phyloP scores from a whole-genome alignment of 2,113 vertebrate species.

The Oryzias celebensis region DNA sequence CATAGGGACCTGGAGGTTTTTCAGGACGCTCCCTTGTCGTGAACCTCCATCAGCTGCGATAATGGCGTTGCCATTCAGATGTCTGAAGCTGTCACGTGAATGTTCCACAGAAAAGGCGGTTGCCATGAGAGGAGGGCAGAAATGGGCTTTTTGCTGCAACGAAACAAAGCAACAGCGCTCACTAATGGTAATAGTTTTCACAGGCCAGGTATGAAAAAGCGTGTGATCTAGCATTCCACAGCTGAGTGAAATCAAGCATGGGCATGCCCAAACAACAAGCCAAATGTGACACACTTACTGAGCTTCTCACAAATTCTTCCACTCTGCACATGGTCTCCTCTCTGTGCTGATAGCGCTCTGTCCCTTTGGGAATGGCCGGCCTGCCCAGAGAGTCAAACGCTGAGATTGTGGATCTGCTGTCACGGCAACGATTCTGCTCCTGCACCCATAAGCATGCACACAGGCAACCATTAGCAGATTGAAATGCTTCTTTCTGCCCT shows the following conservation, averaged over 20 bases:
- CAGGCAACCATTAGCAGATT: not conserved
- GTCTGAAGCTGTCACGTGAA: slow-evolving; percentile 48
- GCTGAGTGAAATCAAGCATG: slow-evolving; percentile 24
- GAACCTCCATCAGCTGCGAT: slow-evolving; percentile 46
- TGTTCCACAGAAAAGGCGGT: slow-evolving; percentile 39
- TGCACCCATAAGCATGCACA: slow-evolving; percentile 20
- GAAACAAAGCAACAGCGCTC: slow-evolving; percentile 8
- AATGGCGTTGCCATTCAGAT: slow-evolving; percentile 59
- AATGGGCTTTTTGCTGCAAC: slow-evolving; percentile 58
- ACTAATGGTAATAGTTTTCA: slow-evolving; percentile 12
- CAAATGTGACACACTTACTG: slow-evolving; percentile 46
- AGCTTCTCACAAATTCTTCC: slow-evolving; percentile 64
- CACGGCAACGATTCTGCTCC: slow-evolving; percentile 69
- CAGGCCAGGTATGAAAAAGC: slow-evolving; percentile 1
- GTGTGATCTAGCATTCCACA: slow-evolving; percentile 22
- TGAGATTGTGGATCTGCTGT: slow-evolving; percentile 86
- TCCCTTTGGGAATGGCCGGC: slow-evolving; percentile 51
- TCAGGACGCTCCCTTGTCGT: slow-evolving; percentile 33
- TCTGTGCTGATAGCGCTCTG: slow-evolving; percentile 55
- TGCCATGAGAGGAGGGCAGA: slow-evolving; percentile 65
- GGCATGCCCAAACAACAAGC: slow-evolving; percentile 14
- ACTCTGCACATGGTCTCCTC: slow-evolving; percentile 61
- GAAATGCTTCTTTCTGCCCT: not conserved
- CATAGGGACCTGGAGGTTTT: slow-evolving; percentile 50
- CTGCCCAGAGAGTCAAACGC: slow-evolving; percentile 78